A percentile compares a stretch with the other conserved stretches of the same genome.
phyloP scores from a whole-genome alignment of 2,797 vertebrate genomes.

The Arremon aurantiirostris region DNA sequence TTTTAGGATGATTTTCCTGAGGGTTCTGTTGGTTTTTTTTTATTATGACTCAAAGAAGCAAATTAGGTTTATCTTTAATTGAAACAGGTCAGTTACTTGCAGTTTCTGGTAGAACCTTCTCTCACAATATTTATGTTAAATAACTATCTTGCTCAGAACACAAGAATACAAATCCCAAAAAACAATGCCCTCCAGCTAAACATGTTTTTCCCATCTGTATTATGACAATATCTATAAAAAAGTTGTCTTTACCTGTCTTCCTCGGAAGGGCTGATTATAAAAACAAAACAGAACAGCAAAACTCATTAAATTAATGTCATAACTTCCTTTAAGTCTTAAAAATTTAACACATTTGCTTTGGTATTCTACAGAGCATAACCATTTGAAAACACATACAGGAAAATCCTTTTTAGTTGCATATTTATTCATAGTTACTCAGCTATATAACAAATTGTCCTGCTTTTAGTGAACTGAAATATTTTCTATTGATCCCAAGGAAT shows the following conservation, averaged over 20 bases:
- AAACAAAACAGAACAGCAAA: constrained; percentile 40
- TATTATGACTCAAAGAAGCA: neutral
- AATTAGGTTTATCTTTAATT: neutral
- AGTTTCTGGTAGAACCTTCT: neutral
- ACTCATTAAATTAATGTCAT: neutral
- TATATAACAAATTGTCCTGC: neutral
- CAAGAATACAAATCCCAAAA: neutral
- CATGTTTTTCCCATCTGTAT: neutral
- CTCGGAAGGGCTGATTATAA: constrained; percentile 75
- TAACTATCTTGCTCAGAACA: neutral
- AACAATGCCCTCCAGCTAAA: neutral
- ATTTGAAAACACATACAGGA: neutral
- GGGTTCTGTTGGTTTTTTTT: neutral
- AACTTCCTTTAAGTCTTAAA: neutral
- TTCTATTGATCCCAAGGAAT: neutral
- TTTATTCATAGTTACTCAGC: neutral
- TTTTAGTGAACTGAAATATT: neutral
- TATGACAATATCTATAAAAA: neutral
- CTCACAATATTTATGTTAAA: neutral
- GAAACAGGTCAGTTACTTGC: neutral
- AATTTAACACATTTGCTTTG: neutral
- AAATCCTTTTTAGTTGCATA: neutral
- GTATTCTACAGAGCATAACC: neutral
- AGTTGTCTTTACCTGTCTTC: constrained; percentile 81
- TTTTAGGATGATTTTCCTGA: no score